Percentiles rank a stretch among this genome's conserved stretches.
Conservation (phyloP, 2,797 vertebrate genomes). For the Pseudochromis fuscus region DNA sequence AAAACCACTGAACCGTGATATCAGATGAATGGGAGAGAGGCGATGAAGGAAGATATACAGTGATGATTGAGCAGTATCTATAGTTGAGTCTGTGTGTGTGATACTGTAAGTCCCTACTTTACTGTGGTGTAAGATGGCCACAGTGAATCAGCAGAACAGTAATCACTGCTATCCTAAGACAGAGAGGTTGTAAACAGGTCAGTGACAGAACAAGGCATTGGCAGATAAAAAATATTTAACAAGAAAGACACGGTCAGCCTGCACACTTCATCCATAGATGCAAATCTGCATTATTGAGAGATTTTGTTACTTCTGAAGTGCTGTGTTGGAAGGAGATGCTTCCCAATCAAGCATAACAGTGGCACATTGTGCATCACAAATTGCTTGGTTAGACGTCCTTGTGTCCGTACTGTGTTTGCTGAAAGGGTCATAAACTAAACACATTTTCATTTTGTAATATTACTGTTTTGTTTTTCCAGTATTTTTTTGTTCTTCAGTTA, state of each 20-base stretch:
- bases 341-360: neutral
- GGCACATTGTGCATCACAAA: neutral
- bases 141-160: conserved; percentile 43
- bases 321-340: conserved; percentile 13
- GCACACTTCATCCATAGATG: conserved; percentile 27
- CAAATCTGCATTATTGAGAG: conserved; percentile 29
- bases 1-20: conserved; percentile 26
- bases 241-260: conserved; percentile 7
- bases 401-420: too few species aligned
- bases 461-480: too few species aligned
- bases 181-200: conserved; percentile 56
- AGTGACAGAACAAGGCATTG: conserved; percentile 23
- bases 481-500: too few species aligned
- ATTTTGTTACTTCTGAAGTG: neutral
- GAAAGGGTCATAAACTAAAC: too few species aligned
- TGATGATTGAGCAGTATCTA: conserved; percentile 14
- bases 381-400: too few species aligned
- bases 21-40: conserved; percentile 35
- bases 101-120: conserved; percentile 28
- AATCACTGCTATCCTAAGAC: conserved; percentile 34
- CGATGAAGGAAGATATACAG: conserved; percentile 34
- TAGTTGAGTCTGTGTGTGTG: conserved; percentile 9
- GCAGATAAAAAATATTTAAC: conserved; percentile 37
- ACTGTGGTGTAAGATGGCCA: conserved; percentile 40
- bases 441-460: too few species aligned